Evolutionary conservation across 2,888 invertebrate species (phyloP).

Genomic region (Lasiommata megera): DNA sequence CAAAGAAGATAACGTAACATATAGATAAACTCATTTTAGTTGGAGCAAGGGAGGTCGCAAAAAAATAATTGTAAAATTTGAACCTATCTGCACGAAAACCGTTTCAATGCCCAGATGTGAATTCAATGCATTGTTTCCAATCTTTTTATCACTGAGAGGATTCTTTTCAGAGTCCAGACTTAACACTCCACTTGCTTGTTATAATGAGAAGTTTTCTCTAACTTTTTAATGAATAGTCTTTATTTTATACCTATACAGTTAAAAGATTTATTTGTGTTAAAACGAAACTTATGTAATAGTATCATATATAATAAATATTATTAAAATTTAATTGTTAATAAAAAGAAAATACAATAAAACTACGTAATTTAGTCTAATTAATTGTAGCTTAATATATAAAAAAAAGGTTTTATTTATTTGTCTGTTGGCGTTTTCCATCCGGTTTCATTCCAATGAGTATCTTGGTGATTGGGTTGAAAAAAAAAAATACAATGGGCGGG

Average conservation of each 20-base stretch:
- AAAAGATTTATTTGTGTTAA: background rate
- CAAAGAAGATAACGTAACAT: no score
- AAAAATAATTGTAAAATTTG: conserved; percentile 1
- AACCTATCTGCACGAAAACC: conserved; percentile 5
- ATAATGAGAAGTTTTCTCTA: conserved; percentile 47
- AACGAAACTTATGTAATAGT: background rate
- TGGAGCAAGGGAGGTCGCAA: background rate
- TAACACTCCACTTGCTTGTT: conserved; percentile 47
- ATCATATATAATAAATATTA: no score
- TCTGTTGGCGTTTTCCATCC: no score
- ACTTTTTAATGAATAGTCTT: conserved; percentile 51
- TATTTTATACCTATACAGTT: conserved; percentile 30
- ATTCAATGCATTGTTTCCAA: conserved; percentile 32
- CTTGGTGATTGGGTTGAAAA: no score
- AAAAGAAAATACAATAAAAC: no score
- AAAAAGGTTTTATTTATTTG: no score
- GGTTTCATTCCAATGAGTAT: no score
- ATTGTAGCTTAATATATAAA: no score
- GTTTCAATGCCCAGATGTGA: conserved; percentile 31
- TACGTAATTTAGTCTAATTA: no score
- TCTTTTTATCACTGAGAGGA: conserved; percentile 30
- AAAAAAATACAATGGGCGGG: no score
- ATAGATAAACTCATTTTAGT: no score
- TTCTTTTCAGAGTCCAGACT: conserved; percentile 30
- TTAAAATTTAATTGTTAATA: no score